Percentiles rank a stretch among this genome's conserved stretches.
Conservation (phyloP, 2,113 vertebrate genomes). For the Xiphias gladius region DNA sequence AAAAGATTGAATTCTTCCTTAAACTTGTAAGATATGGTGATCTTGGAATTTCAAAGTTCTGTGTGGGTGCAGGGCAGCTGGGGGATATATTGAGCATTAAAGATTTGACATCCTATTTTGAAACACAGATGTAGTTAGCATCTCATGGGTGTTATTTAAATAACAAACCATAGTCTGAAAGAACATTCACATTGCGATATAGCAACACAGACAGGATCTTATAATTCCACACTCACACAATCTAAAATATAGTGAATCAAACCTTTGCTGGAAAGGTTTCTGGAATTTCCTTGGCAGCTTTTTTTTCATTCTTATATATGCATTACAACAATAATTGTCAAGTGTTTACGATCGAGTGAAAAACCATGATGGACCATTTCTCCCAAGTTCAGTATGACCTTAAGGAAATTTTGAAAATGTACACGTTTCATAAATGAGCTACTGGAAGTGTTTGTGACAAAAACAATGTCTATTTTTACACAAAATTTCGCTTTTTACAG, state of each 20-base stretch:
- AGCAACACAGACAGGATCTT: background rate
- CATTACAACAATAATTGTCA: background rate
- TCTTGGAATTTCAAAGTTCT: background rate
- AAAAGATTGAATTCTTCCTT: background rate
- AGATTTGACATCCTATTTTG: background rate
- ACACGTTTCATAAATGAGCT: background rate
- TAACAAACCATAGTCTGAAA: background rate
- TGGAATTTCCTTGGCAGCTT: background rate
- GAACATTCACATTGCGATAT: background rate
- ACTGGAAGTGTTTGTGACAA: background rate
- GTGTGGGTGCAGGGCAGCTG: background rate
- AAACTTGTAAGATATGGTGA: background rate
- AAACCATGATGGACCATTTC: background rate
- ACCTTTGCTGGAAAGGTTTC: background rate
- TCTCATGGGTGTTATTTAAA: background rate
- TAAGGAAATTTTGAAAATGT: background rate
- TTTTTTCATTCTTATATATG: background rate
- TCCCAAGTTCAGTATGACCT: background rate
- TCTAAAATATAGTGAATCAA: background rate
- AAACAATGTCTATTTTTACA: background rate
- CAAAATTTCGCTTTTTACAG: background rate
- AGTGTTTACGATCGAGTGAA: background rate
- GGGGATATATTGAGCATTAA: background rate
- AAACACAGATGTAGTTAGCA: background rate
- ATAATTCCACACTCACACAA: background rate